Evolutionary conservation across 2,797 vertebrate species (phyloP), one percentile per base, ranked within the genome.

Genomic region (Triplophysa bombifrons): DNA sequence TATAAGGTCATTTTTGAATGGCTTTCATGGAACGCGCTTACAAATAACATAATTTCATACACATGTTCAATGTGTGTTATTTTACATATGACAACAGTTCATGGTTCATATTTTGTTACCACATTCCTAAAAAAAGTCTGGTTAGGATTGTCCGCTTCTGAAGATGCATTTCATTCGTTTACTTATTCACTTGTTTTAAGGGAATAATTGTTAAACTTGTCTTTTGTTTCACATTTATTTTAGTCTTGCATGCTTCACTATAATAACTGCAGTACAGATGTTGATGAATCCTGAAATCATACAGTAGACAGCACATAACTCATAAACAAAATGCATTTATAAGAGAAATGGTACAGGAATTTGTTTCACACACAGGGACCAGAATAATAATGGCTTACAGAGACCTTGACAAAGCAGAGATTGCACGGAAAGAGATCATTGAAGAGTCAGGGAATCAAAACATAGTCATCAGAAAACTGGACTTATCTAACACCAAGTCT

Each of bases 301-400:
- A 46, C 10, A 46, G 2, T 13, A 30, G 30, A 30, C 3, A 46
- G 10, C 12, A 46, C 1, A 13, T 13, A 20, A 76, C 46, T 14
- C 38, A 53, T 2, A 25, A n/a, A 7, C 34, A 1, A 27, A 46
- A 27, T 56, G 51, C 58, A 68, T n/a, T 51, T 51, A 74, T 51
- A 50, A 44, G 27, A 78, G 50, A 70, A 58, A 79, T 58, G 60
- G 3, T 61, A 65, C 12, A 7, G 14, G 77, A 80, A 72, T 56
- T 8, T 83, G 76, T 44, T 63, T 79, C 41, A 41, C 41, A 41
- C 82, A 71, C 82, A 96, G 95, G 95, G 80, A 93, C 94, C 0
- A 93, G 90, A 51, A 91, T 96, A 38, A 94, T 95, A 82, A 73
- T 95, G 17, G 94, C 93, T 76, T 96, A 94, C 88, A 92, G 94